phyloP scores from a whole-genome alignment of 2,113 vertebrate species.

The Steatornis caripensis region DNA sequence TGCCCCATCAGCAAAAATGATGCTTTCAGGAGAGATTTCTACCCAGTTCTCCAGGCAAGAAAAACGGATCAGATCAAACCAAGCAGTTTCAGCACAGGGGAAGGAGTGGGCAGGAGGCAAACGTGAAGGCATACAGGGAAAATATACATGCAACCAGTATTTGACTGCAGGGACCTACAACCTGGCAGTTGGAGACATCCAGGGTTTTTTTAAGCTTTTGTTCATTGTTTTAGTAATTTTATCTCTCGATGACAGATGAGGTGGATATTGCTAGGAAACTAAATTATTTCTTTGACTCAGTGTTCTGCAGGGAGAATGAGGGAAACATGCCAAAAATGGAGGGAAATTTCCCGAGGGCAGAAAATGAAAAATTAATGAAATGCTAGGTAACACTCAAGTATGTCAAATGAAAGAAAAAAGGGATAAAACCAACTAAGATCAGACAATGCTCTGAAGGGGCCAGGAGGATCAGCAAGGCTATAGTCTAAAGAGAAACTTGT shows the following conservation, averaged over 20 bases:
- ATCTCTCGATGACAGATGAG: conserved; percentile 67
- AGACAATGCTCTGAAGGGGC: not conserved
- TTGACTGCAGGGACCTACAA: conserved; percentile 31
- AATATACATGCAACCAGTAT: not conserved
- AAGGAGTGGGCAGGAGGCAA: not conserved
- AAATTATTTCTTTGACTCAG: conserved; percentile 61
- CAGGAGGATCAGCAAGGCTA: not conserved
- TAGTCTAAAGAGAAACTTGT: not conserved
- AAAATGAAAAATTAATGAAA: conserved; percentile 69
- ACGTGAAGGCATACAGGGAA: not conserved
- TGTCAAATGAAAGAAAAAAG: not conserved
- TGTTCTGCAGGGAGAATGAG: conserved; percentile 37
- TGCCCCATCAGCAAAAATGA: not conserved
- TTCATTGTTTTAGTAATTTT: conserved; percentile 66
- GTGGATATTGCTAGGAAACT: conserved; percentile 64
- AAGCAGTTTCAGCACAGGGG: not conserved
- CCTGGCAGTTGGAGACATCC: not conserved
- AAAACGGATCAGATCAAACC: not conserved
- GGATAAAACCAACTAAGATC: conserved; percentile 26
- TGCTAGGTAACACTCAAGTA: conserved; percentile 29
- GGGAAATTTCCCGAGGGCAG: conserved; percentile 51
- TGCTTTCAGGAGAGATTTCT: not conserved
- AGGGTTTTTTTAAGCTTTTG: conserved; percentile 53
- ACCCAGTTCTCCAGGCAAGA: not conserved
- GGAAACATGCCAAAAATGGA: conserved; percentile 53